phyloP scores from a whole-genome alignment of 2,888 invertebrate genomes.

The Apotomis capreana region DNA sequence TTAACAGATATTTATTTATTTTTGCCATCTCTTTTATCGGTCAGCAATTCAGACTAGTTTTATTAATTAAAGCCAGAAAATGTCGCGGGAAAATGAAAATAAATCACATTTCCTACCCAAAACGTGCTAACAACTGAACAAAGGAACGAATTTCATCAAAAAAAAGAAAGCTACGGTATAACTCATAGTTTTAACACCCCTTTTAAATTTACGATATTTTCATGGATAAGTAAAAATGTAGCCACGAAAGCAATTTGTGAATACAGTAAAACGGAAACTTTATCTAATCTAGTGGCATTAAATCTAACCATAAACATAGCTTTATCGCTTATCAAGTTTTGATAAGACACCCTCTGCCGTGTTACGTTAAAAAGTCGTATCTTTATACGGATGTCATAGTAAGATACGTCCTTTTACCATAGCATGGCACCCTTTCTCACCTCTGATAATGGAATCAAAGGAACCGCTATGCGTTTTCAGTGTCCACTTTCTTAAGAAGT shows the following conservation, averaged over 20 bases:
- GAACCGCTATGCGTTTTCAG: slow-evolving; percentile 21
- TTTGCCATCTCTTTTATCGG: too few relatives aligned
- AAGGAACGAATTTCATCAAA: background rate
- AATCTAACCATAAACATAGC: slow-evolving; percentile 41
- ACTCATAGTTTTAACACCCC: slow-evolving; percentile 12
- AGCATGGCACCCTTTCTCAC: slow-evolving; percentile 44
- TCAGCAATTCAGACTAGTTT: too few relatives aligned
- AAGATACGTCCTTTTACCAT: too few relatives aligned
- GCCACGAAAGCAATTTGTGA: slow-evolving; percentile 33
- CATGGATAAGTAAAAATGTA: slow-evolving; percentile 17
- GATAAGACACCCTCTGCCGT: slow-evolving; percentile 37
- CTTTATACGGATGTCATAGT: too few relatives aligned
- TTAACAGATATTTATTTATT: too few relatives aligned
- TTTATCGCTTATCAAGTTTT: slow-evolving; percentile 44
- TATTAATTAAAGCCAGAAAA: too few relatives aligned
- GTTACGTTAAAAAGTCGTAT: too few relatives aligned
- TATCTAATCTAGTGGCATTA: slow-evolving; percentile 35
- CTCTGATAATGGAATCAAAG: slow-evolving; percentile 48
- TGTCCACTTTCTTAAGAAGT: background rate
- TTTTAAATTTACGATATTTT: slow-evolving; percentile 32
- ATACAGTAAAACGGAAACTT: slow-evolving; percentile 29
- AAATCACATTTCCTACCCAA: background rate
- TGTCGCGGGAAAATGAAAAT: background rate
- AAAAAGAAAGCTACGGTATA: background rate
- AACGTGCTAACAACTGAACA: background rate